Percentiles rank a stretch among this genome's conserved stretches.
Conservation (phyloP, 2,113 vertebrate genomes). For the Rousettus leschenaultii region DNA sequence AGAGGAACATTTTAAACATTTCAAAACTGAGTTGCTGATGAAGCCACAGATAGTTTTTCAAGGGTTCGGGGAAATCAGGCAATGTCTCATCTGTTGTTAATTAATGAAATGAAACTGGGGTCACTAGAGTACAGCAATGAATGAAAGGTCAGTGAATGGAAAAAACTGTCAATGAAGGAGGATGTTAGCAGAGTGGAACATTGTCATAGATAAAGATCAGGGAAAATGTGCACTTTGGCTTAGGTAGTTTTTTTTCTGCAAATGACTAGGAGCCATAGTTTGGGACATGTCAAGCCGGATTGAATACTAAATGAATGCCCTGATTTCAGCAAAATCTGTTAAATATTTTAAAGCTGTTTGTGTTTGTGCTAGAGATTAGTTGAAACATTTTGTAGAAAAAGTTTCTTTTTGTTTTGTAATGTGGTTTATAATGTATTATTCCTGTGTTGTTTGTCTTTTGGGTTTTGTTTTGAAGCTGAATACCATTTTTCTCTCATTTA, state of each 20-base stretch:
- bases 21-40: slow-evolving; percentile 28
- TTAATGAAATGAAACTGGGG: slow-evolving; percentile 56
- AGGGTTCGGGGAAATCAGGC: slow-evolving; percentile 31
- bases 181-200: slow-evolving; percentile 44
- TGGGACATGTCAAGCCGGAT: slow-evolving; percentile 8
- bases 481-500: not conserved
- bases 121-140: slow-evolving; percentile 46
- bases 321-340: not conserved
- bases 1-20: slow-evolving; percentile 5
- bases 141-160: slow-evolving; percentile 66
- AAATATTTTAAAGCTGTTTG: not conserved
- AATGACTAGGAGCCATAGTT: not conserved
- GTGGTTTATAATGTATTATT: not conserved
- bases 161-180: slow-evolving; percentile 50
- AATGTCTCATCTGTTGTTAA: slow-evolving; percentile 55
- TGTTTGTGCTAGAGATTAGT: not conserved
- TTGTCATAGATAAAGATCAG: slow-evolving; percentile 43
- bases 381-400: not conserved
- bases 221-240: slow-evolving; percentile 18
- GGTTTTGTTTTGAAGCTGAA: slow-evolving; percentile 20
- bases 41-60: not conserved
- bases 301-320: not conserved
- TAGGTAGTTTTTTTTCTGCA: slow-evolving; percentile 16
- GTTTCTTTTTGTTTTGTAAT: slow-evolving; percentile 25
- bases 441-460: slow-evolving; percentile 11